These are phyloP conservation scores for Cyphomyrus plagiostoma DNA, from an alignment of 2,113 vertebrate genomes.

Conservation along the genomic window DNA sequence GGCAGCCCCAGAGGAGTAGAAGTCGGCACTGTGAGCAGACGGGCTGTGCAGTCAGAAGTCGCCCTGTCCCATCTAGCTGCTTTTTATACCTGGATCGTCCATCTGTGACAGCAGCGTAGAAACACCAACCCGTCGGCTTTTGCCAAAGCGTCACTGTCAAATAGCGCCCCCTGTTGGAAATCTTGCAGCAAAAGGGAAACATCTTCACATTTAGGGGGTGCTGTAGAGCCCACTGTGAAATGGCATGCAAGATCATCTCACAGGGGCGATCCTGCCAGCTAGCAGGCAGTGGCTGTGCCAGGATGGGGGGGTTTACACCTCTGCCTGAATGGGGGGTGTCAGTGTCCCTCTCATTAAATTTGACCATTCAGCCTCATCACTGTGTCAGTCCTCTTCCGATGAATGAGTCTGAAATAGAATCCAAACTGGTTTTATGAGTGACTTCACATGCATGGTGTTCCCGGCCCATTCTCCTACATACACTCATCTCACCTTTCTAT, in stretches of 20 bases:
- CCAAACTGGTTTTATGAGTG: background rate
- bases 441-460: background rate
- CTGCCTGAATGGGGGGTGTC: background rate
- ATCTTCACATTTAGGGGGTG: background rate
- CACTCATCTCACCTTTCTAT: background rate
- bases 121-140: background rate
- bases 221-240: background rate
- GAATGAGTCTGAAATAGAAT: background rate
- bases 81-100: background rate
- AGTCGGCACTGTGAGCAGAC: background rate
- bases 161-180: background rate
- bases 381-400: slow-evolving; percentile 18
- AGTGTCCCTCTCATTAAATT: background rate
- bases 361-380: slow-evolving; percentile 7
- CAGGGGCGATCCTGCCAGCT: background rate
- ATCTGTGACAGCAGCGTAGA: background rate
- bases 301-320: background rate
- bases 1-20: background rate
- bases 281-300: background rate
- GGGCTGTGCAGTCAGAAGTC: background rate
- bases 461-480: background rate
- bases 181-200: background rate
- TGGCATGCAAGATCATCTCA: background rate
- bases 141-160: background rate
- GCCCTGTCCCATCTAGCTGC: background rate